Conservation (phyloP, 2,888 invertebrate genomes). For the Dynastes hyllus region DNA sequence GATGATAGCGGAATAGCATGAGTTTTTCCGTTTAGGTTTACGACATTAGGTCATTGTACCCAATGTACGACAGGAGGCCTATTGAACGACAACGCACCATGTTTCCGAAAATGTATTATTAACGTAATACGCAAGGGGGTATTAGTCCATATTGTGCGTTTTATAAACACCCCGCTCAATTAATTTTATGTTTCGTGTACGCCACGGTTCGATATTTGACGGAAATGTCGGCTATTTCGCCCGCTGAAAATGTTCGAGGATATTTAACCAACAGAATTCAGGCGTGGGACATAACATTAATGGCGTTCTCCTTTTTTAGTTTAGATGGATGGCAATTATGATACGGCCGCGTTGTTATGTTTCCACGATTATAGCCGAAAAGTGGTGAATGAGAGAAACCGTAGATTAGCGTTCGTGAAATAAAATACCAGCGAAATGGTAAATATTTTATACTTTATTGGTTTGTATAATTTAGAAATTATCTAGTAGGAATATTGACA, state of each 20-base stretch:
- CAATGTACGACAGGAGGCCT: background rate
- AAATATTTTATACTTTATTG: too few species aligned
- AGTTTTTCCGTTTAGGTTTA: constrained; percentile 33
- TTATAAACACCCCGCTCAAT: constrained; percentile 38
- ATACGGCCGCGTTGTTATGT: background rate
- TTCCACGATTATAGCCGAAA: background rate
- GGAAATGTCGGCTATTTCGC: constrained; percentile 23
- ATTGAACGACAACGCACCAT: constrained; percentile 6
- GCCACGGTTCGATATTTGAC: background rate
- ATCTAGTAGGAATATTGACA: too few species aligned
- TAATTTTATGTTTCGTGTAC: constrained; percentile 36
- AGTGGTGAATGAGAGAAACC: too few species aligned
- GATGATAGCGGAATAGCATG: constrained; percentile 39
- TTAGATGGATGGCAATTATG: constrained; percentile 11
- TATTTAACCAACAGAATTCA: background rate
- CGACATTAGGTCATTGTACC: constrained; percentile 26
- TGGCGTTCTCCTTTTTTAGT: background rate
- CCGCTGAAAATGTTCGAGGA: constrained; percentile 1
- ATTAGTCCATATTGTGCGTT: constrained; percentile 35
- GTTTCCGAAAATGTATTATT: constrained; percentile 33
- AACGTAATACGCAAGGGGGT: constrained; percentile 31
- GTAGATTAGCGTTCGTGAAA: too few species aligned
- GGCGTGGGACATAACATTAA: background rate
- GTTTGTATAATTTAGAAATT: too few species aligned
- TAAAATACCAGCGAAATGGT: too few species aligned